Evolutionary conservation across 2,888 invertebrate species (phyloP), one percentile per base, ranked within the genome.

Genomic region (Ditula angustiorana): DNA sequence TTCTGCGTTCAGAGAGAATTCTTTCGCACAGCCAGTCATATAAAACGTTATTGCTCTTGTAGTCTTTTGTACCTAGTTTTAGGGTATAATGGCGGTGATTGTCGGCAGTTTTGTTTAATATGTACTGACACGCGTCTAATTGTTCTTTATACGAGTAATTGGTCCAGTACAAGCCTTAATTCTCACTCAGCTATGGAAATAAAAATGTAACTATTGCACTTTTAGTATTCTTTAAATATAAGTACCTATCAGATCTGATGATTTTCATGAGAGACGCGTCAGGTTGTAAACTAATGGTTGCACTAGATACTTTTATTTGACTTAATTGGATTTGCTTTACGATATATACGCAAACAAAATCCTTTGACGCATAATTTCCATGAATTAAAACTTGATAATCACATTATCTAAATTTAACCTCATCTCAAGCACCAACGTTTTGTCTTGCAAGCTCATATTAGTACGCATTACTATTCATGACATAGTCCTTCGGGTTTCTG

Each of bases 381-480:
- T 5, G 16, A 41, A 41, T 49, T 28, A 28, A 16, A 28, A 28
- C 28, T 49, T 10, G 28, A 28, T 28, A 49, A 49, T 52, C 52
- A 47, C 47, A 47, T 10, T 24, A 61, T 26, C 46, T 33, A 53
- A 53, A 53, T 61, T 61, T 61, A 46, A 19, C 41, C 10, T 10
- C 33, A 37, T 33, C 56, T 21, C 41, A 23, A 47, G 16, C n/a
- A n/a, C 61, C 30, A 16, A 21, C 52, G 47, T 56, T 41, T 67
- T 37, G 33, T 55, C 35, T 56, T 62, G 13, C 28, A 41, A 28
- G 23, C 46, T 26, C 33, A 71, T 73, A 72, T 72, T 78, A 73
- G 69, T 67, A 70, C 67, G 72, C 74, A 82, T 83, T 76, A 81
- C 79, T 78, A 80, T 81, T 81, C 80, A 83, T 74, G 72, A 74